A percentile compares a stretch with the other conserved stretches of the same genome.
Conservation (phyloP, 1,140 invertebrate genomes). For the Metaphire vulgaris region DNA sequence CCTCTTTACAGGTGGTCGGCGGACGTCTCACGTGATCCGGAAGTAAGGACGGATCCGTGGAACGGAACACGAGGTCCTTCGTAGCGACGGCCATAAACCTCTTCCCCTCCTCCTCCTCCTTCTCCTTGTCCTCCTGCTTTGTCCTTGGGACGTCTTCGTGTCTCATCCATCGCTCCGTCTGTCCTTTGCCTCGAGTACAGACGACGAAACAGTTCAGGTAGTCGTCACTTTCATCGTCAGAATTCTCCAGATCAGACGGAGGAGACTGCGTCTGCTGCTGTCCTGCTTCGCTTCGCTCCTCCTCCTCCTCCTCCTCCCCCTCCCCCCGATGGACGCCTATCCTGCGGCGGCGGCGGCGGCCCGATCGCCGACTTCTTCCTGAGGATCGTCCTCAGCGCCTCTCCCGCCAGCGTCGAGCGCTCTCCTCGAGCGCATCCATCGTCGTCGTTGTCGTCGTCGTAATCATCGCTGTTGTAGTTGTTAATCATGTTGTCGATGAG, state of each 20-base stretch:
- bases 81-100: slow-evolving; percentile 11
- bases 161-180: slow-evolving; percentile 7
- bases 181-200: background rate
- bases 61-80: slow-evolving; percentile 1
- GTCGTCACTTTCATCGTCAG: background rate
- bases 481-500: background rate
- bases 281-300: background rate
- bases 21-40: slow-evolving; percentile 12
- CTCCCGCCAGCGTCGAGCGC: background rate
- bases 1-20: background rate
- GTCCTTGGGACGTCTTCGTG: slow-evolving; percentile 5
- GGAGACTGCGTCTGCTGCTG: too few relatives aligned
- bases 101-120: background rate
- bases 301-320: background rate
- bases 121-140: too few relatives aligned
- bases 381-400: background rate
- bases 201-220: slow-evolving; percentile 8
- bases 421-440: background rate
- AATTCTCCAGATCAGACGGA: too few relatives aligned
- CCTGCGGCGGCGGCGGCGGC: too few relatives aligned
- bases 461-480: background rate
- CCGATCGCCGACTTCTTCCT: background rate
- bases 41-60: background rate
- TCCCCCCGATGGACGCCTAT: background rate
- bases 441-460: background rate